Base-by-base conservation (phyloP, 2,797 vertebrate genomes). In the Cichlasoma orientale region DNA sequence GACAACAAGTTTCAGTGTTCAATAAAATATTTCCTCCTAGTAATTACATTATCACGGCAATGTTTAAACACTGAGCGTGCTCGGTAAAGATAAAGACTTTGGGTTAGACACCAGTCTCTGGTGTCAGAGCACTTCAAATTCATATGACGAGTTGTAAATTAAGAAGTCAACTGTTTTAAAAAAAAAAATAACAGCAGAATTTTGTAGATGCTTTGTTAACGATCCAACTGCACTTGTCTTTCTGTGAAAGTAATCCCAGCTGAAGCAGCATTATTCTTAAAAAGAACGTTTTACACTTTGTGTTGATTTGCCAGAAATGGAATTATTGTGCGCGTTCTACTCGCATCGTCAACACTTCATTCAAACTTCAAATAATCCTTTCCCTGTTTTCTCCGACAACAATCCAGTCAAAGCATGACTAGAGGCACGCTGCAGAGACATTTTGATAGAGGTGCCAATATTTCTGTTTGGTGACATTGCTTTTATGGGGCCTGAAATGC, bases 291-390 rank as follows among this genome's bases (percentile, higher is more conserved):
- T 68, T 68, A 50, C 29, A 2, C 44, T 58, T 73, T 69, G 36
- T 50, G 50, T 75, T 76, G 27, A 74, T 79, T 81, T 71, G 14
- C 63, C 55, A 69, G 72, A 82, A 23, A 25, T 50, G 14, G 1
- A 68, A 55, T 71, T 57, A 69, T 29, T 56, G 56, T 56, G 19
- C 69, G 14, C 31, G 58, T 73, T 80, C 59, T 52, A 23, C 11
- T 1, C 4, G 2, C 25, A 75, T 77, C 41, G 47, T 19, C 27
- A 74, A 23, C 77, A 78, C 44, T 79, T 78, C 4, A 13, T 75
- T 68, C 47, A 58, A 19, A 75, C 74, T 68, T 72, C 56, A 70
- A 83, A 79, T 76, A 52, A 72, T 73, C 44, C 75, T 75, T 53
- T 80, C 56, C 18, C 19, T 4, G 23, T 79, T 85, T 77, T 63